phyloP scores from a whole-genome alignment of 1,140 invertebrate genomes.

The Pteromalus puparum region DNA sequence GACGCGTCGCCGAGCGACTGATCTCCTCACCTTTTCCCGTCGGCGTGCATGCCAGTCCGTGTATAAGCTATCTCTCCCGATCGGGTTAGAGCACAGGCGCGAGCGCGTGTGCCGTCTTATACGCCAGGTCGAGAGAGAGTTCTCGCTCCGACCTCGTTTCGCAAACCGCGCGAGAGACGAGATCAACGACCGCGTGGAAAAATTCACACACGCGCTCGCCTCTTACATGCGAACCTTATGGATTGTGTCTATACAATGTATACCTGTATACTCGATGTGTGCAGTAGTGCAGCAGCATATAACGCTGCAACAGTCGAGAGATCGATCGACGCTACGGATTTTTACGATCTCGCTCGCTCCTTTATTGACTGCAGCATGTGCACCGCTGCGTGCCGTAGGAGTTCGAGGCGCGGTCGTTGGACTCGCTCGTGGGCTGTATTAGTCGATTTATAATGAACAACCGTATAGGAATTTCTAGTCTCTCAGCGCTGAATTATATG shows the following conservation, averaged over 20 bases:
- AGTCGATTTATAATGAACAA: neutral
- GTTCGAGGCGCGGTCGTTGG: conserved; percentile 10
- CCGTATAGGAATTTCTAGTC: neutral
- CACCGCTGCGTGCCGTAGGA: neutral
- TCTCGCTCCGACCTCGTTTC: conserved; percentile 52
- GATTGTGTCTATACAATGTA: neutral
- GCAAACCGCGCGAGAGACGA: conserved; percentile 40
- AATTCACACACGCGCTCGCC: conserved; percentile 38
- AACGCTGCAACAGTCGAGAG: neutral
- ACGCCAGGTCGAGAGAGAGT: conserved; percentile 46
- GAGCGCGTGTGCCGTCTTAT: neutral
- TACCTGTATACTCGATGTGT: too few relatives aligned
- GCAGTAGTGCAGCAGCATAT: neutral
- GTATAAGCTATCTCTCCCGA: conserved; percentile 39
- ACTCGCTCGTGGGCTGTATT: neutral
- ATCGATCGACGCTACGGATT: neutral
- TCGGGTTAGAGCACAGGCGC: conserved; percentile 19
- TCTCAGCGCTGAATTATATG: neutral
- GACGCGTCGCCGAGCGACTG: neutral
- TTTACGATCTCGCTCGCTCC: conserved; percentile 1
- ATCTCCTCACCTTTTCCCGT: neutral
- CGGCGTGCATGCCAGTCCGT: too few relatives aligned
- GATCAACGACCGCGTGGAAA: conserved; percentile 53
- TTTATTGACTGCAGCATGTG: neutral
- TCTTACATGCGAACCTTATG: neutral